Conservation (phyloP, 2,797 vertebrate genomes). For the Melanotaenia boesemani region DNA sequence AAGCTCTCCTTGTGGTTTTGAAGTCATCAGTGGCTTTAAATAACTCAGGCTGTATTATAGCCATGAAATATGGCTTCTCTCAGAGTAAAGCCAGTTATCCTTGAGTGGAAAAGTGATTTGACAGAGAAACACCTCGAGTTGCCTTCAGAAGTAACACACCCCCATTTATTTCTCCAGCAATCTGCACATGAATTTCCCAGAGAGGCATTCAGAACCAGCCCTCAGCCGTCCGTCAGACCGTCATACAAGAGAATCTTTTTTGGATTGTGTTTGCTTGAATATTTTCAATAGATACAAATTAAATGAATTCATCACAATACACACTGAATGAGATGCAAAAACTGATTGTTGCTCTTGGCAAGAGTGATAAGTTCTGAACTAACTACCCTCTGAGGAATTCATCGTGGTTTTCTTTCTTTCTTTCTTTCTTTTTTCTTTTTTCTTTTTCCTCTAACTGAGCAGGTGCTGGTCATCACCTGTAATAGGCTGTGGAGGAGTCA, state of each 20-base stretch:
- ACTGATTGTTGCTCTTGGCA: conserved; percentile 62
- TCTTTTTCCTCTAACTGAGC: conserved; percentile 47
- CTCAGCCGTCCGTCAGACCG: conserved; percentile 51
- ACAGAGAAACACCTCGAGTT: conserved; percentile 76
- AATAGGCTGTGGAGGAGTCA: conserved; percentile 78
- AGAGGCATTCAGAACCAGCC: conserved; percentile 53
- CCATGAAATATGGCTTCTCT: conserved; percentile 81
- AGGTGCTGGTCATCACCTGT: conserved; percentile 81
- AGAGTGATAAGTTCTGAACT: conserved; percentile 63
- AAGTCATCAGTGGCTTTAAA: conserved; percentile 83
- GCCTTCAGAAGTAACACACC: conserved; percentile 59
- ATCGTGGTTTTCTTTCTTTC: conserved; percentile 41
- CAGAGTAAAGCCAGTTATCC: conserved; percentile 79
- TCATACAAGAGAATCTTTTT: conserved; percentile 32
- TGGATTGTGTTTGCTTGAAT: conserved; percentile 2
- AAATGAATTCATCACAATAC: conserved; percentile 18
- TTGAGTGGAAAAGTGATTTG: conserved; percentile 78
- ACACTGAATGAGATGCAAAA: conserved; percentile 39
- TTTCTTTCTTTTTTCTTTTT: conserved; percentile 31
- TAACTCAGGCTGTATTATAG: conserved; percentile 73
- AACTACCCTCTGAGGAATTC: conserved; percentile 75
- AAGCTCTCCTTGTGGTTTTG: conserved; percentile 74
- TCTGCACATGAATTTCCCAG: conserved; percentile 58
- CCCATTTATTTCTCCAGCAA: conserved; percentile 62
- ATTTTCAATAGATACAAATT: conserved; percentile 39